These are phyloP conservation scores for Channa striata DNA, from an alignment of 2,797 vertebrate species.

Conservation along the genomic window DNA sequence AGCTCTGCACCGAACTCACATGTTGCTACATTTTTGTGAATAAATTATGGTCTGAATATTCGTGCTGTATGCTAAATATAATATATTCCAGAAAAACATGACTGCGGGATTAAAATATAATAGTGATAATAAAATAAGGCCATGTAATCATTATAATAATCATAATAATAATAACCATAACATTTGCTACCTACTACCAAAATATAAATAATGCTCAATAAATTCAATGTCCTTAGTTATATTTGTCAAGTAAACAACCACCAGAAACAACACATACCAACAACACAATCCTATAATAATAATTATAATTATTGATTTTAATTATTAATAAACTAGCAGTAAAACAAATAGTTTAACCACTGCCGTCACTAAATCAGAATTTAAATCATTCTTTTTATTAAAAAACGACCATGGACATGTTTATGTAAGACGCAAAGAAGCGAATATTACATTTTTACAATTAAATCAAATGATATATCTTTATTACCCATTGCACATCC, in stretches of 20 bases:
- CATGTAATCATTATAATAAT: not conserved
- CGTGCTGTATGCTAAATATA: not conserved
- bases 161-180: not conserved
- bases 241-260: not conserved
- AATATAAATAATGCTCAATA: conserved; percentile 1
- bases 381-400: not conserved
- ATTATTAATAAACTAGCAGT: no score
- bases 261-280: not conserved
- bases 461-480: not conserved
- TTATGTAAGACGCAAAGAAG: not conserved
- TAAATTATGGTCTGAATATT: conserved; percentile 1
- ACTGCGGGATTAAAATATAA: not conserved
- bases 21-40: not conserved
- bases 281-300: not conserved
- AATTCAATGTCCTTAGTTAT: not conserved
- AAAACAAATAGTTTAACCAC: rapidly evolving
- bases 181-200: not conserved
- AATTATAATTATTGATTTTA: not conserved
- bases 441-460: not conserved
- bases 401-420: not conserved
- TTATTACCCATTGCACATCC: not conserved
- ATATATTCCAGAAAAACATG: not conserved
- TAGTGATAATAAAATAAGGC: not conserved
- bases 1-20: not conserved
- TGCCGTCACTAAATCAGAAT: not conserved